Conservation (phyloP, 2,113 vertebrate genomes). For the Lagopus muta region DNA sequence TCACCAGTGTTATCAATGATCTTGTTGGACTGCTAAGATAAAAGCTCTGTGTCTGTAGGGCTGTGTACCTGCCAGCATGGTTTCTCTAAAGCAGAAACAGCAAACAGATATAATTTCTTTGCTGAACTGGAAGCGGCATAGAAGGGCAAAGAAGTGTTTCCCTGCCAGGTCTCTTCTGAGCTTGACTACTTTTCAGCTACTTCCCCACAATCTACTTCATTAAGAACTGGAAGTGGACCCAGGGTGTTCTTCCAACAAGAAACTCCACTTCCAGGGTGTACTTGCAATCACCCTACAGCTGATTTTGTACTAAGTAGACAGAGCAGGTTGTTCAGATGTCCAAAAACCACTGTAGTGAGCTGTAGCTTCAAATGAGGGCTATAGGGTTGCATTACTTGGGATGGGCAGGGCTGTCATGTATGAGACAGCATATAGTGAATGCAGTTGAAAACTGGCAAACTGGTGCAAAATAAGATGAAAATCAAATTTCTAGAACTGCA, state of each 20-base stretch:
- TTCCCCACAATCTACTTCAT: neutral
- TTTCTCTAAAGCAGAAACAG: slow-evolving; percentile 9
- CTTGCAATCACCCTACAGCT: neutral
- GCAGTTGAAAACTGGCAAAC: neutral
- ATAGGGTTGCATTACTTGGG: neutral
- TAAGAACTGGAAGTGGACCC: neutral
- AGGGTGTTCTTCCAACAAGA: neutral
- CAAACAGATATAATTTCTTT: neutral
- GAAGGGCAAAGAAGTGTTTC: neutral
- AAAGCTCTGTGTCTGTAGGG: neutral
- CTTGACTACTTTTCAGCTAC: neutral
- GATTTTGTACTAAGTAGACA: neutral
- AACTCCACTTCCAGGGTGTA: neutral
- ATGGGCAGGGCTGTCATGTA: neutral
- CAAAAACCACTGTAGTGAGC: neutral
- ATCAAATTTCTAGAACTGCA: neutral
- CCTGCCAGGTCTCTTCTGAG: neutral
- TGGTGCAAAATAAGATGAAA: neutral
- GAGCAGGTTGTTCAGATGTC: neutral
- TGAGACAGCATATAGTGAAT: neutral
- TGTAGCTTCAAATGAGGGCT: neutral
- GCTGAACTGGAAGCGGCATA: slow-evolving; percentile 17
- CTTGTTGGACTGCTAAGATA: slow-evolving; percentile 33
- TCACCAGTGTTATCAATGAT: neutral
- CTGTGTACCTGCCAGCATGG: slow-evolving; percentile 11